These are phyloP conservation scores for Danio tinwini DNA, from an alignment of 2,797 vertebrate genomes.

Conservation along the genomic window DNA sequence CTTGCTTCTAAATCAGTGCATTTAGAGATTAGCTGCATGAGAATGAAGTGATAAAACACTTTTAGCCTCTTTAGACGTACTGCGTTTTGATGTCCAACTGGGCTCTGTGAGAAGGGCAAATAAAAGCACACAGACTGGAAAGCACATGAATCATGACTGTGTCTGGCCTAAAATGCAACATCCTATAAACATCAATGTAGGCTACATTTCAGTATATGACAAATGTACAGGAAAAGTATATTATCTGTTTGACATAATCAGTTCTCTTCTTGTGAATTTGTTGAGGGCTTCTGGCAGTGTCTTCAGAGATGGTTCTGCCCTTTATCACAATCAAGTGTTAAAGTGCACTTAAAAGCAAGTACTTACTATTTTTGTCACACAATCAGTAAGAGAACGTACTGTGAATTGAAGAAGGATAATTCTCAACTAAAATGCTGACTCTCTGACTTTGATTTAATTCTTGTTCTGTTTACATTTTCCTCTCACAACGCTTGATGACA, in stretches of 20 bases:
- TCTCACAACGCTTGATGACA: background rate
- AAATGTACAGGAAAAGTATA: background rate
- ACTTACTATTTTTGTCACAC: slow-evolving; percentile 5
- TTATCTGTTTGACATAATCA: slow-evolving; percentile 9
- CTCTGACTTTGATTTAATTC: too few relatives aligned
- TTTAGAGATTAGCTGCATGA: background rate
- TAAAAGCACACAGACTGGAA: slow-evolving; percentile 1
- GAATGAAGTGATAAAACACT: background rate
- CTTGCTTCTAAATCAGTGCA: background rate
- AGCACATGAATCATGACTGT: slow-evolving; percentile 10
- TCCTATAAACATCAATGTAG: slow-evolving; percentile 10
- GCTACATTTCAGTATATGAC: background rate
- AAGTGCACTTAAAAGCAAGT: slow-evolving; percentile 1
- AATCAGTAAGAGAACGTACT: background rate
- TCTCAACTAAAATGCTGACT: background rate
- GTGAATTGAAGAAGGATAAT: background rate
- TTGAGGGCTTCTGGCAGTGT: slow-evolving; percentile 13
- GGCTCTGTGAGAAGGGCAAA: slow-evolving; percentile 14
- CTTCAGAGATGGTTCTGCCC: background rate
- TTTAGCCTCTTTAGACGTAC: background rate
- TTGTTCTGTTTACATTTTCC: too few relatives aligned
- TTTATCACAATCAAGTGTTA: slow-evolving; percentile 23
- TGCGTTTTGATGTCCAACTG: slow-evolving; percentile 23
- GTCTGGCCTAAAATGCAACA: slow-evolving; percentile 31
- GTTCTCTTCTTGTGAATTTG: background rate